Evolutionary conservation across 1,140 invertebrate species (phyloP).

Genomic region (Coelopa frigida): DNA sequence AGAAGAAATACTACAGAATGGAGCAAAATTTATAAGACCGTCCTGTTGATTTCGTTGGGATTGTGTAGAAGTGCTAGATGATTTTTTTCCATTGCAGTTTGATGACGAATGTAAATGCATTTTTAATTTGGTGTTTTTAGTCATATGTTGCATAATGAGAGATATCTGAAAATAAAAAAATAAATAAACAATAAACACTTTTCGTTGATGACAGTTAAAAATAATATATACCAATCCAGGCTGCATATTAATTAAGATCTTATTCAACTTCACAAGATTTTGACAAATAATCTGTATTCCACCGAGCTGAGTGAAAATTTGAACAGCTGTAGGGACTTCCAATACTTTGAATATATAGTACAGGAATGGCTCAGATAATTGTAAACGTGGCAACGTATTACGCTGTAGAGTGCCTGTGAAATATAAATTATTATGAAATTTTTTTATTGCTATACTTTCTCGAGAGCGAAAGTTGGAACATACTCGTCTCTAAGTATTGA

Average conservation of each 20-base stretch:
- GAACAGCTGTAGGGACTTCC: slow-evolving; percentile 58
- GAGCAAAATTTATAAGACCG: slow-evolving; percentile 81
- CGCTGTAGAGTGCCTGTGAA: slow-evolving; percentile 42
- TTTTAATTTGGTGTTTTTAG: slow-evolving; percentile 43
- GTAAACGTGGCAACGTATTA: slow-evolving; percentile 45
- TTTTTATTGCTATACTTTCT: neutral
- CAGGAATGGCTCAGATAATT: slow-evolving; percentile 66
- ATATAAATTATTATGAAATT: neutral
- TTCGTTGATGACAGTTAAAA: neutral
- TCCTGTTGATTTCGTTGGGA: slow-evolving; percentile 46
- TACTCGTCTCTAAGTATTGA: slow-evolving; percentile 62
- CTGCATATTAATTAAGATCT: slow-evolving; percentile 47
- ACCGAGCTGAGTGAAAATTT: slow-evolving; percentile 57
- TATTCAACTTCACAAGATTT: slow-evolving; percentile 53
- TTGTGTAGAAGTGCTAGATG: slow-evolving; percentile 14
- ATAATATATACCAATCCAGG: slow-evolving; percentile 36
- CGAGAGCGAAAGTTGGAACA: slow-evolving; percentile 26
- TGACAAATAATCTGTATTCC: slow-evolving; percentile 55
- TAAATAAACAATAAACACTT: neutral
- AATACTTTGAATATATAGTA: slow-evolving; percentile 68
- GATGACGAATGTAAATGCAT: slow-evolving; percentile 22
- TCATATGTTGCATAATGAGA: slow-evolving; percentile 60
- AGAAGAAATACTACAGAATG: slow-evolving; percentile 71
- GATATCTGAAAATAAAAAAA: slow-evolving; percentile 41
- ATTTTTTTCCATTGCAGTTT: slow-evolving; percentile 21